Evolutionary conservation across 1,140 invertebrate genomes (phyloP).

Genomic region (Lepidurus apus): DNA sequence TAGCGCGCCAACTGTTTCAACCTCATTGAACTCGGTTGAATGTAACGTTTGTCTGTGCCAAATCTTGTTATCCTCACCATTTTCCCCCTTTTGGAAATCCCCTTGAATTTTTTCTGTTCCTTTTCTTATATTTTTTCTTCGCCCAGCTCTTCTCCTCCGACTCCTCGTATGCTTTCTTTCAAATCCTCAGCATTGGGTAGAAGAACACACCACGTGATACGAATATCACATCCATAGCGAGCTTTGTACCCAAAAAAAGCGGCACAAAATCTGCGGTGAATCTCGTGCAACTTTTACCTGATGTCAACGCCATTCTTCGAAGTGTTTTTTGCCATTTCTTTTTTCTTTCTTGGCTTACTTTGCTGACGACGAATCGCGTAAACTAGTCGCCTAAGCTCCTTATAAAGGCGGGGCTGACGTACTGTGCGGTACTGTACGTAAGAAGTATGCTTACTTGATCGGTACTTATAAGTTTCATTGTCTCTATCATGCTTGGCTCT

Average conservation of each 20-base stretch:
- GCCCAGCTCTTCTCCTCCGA: neutral
- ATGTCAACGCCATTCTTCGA: too few species aligned
- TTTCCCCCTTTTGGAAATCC: neutral
- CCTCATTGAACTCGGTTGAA: slow-evolving; percentile 19
- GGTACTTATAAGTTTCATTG: too few species aligned
- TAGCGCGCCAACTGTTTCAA: slow-evolving; percentile 6
- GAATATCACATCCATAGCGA: neutral
- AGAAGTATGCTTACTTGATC: too few species aligned
- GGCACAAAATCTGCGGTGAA: neutral
- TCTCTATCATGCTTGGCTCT: too few species aligned
- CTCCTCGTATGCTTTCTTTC: neutral
- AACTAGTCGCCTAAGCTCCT: too few species aligned
- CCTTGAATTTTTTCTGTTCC: neutral
- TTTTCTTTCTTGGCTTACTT: too few species aligned
- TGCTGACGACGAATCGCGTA: too few species aligned
- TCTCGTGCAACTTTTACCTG: neutral
- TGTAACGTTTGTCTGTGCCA: slow-evolving; percentile 11
- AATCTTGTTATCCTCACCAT: neutral
- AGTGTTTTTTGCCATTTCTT: too few species aligned
- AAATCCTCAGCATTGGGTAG: neutral
- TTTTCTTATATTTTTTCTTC: neutral
- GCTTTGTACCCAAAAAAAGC: neutral
- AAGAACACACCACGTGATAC: neutral
- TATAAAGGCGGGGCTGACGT: too few species aligned
- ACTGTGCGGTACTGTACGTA: too few species aligned